Evolutionary conservation across 2,113 vertebrate species (phyloP).

Genomic region (Corythoichthys haematopterus): DNA sequence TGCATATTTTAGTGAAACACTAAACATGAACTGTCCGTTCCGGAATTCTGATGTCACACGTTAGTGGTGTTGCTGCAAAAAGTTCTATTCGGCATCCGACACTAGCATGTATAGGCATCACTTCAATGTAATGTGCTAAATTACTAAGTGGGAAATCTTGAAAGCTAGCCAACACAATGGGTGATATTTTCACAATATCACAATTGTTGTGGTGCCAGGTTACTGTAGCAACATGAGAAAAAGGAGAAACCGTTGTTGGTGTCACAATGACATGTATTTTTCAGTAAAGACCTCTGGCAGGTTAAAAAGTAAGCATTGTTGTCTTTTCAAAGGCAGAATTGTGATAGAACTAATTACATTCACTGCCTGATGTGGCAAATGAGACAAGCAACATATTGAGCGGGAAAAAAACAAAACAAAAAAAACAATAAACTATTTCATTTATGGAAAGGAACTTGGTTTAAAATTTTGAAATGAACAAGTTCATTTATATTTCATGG

Average conservation of each 20-base stretch:
- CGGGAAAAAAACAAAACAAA: background rate
- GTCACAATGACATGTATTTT: background rate
- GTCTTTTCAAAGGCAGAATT: background rate
- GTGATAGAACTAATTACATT: background rate
- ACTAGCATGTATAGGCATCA: background rate
- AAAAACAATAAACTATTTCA: background rate
- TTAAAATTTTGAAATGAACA: no score
- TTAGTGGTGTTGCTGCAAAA: background rate
- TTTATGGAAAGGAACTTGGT: no score
- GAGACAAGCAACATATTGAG: no score
- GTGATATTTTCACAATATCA: background rate
- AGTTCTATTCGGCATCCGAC: background rate
- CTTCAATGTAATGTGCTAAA: background rate
- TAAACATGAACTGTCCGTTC: slow-evolving; percentile 21
- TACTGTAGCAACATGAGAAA: background rate
- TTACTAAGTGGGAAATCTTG: background rate
- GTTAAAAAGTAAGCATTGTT: background rate
- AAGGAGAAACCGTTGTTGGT: background rate
- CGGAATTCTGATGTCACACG: slow-evolving; percentile 18
- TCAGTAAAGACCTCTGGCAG: background rate
- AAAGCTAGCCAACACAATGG: background rate
- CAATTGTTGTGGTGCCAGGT: background rate
- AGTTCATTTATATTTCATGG: no score
- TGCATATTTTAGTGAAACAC: slow-evolving; percentile 35
- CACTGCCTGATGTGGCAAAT: background rate